Percentiles rank a stretch among this genome's conserved stretches.
Conservation (phyloP, 1,140 invertebrate genomes). For the Zaprionus africanus region DNA sequence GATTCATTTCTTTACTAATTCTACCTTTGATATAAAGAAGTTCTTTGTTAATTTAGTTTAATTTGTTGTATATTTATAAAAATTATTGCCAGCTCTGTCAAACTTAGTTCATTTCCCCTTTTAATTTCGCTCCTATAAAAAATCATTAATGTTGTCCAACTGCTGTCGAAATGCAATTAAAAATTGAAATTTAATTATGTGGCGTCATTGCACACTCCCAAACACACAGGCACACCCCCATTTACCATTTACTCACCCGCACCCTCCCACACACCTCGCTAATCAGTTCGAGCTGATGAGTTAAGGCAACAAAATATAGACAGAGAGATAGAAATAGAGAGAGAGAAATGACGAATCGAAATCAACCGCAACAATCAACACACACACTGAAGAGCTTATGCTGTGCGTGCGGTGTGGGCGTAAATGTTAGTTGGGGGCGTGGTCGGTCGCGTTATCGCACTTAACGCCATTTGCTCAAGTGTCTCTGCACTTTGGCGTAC, state of each 20-base stretch:
- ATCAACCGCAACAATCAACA: slow-evolving; percentile 36
- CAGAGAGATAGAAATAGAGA: not conserved
- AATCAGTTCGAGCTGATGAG: slow-evolving; percentile 37
- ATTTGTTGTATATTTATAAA: no score
- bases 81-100: not conserved
- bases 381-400: not conserved
- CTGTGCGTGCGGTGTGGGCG: not conserved
- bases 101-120: not conserved
- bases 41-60: no score
- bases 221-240: not conserved
- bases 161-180: slow-evolving; percentile 31
- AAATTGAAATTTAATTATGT: slow-evolving; percentile 56
- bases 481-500: slow-evolving; percentile 63
- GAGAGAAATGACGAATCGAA: slow-evolving; percentile 16
- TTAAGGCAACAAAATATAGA: not conserved
- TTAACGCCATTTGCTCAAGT: slow-evolving; percentile 64
- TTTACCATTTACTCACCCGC: slow-evolving; percentile 8
- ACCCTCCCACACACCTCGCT: slow-evolving; percentile 16
- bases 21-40: no score
- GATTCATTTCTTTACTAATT: no score
- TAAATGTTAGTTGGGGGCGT: slow-evolving; percentile 24
- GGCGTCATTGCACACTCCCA: slow-evolving; percentile 12
- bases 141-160: not conserved
- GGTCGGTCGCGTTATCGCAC: slow-evolving; percentile 53
- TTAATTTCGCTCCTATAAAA: not conserved